Evolutionary conservation across 2,113 vertebrate genomes (phyloP).

Genomic region (Dipodomys merriami): DNA sequence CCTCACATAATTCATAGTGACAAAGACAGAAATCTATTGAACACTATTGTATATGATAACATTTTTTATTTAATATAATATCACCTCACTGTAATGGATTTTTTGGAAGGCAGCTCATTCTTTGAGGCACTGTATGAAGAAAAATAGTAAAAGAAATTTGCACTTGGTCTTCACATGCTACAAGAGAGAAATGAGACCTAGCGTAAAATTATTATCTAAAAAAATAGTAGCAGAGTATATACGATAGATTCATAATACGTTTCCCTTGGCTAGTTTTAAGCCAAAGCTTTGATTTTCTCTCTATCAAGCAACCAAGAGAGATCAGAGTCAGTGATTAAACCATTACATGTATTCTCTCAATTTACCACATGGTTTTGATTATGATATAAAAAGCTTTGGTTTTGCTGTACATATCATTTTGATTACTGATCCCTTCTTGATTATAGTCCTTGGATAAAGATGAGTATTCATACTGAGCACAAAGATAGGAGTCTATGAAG

Average conservation of each 20-base stretch:
- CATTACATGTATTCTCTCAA: constrained; percentile 30
- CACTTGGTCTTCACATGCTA: neutral
- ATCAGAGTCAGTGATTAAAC: constrained; percentile 67
- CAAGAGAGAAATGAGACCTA: neutral
- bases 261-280: constrained; percentile 22
- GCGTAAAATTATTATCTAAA: neutral
- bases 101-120: neutral
- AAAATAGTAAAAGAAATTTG: neutral
- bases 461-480: constrained; percentile 43
- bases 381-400: constrained; percentile 62
- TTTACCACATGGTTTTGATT: constrained; percentile 60
- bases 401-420: constrained; percentile 30
- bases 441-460: constrained; percentile 43
- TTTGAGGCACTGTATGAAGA: neutral
- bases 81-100: neutral
- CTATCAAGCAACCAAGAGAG: neutral
- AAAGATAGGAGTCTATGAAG: neutral
- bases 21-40: neutral
- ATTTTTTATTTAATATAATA: neutral
- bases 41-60: neutral
- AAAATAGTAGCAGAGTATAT: constrained; percentile 2
- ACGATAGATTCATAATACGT: constrained; percentile 18
- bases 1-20: neutral
- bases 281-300: constrained; percentile 43
- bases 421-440: constrained; percentile 63